These are phyloP conservation scores for Hassar affinis DNA, from an alignment of 2,113 vertebrate genomes.

Conservation along the genomic window DNA sequence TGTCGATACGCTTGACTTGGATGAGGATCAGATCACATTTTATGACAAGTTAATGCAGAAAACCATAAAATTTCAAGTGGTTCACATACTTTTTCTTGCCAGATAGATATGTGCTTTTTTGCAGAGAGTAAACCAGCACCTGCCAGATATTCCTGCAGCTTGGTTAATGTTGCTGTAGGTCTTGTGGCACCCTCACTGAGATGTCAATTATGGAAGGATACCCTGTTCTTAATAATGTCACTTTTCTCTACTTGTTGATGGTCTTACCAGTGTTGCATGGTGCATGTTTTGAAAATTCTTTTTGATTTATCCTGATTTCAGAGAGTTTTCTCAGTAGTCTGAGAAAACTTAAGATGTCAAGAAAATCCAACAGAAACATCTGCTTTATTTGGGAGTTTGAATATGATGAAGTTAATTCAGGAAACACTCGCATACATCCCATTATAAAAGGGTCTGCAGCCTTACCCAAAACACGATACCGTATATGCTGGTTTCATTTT, in stretches of 20 bases:
- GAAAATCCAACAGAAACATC: neutral
- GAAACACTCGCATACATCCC: too few species aligned
- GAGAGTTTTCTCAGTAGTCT: neutral
- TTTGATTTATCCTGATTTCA: too few species aligned
- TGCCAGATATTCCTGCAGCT: neutral
- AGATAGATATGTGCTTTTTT: too few species aligned
- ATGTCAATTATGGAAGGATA: neutral
- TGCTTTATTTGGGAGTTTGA: neutral
- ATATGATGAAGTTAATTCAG: too few species aligned
- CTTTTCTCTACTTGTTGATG: neutral
- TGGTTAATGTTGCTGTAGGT: neutral
- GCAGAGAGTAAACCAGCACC: neutral
- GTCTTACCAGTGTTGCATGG: neutral
- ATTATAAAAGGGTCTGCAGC: too few species aligned
- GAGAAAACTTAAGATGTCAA: neutral
- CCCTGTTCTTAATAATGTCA: neutral
- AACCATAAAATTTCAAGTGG: too few species aligned
- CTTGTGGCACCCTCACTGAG: neutral
- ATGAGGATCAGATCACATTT: too few species aligned
- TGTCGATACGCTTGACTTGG: too few species aligned
- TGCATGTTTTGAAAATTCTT: neutral
- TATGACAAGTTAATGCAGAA: too few species aligned
- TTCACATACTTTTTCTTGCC: too few species aligned
- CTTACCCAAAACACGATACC: too few species aligned
- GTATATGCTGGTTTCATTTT: too few species aligned